These are phyloP conservation scores for Copidosoma aretas DNA, from an alignment of 2,888 invertebrate genomes.

Conservation along the genomic window DNA sequence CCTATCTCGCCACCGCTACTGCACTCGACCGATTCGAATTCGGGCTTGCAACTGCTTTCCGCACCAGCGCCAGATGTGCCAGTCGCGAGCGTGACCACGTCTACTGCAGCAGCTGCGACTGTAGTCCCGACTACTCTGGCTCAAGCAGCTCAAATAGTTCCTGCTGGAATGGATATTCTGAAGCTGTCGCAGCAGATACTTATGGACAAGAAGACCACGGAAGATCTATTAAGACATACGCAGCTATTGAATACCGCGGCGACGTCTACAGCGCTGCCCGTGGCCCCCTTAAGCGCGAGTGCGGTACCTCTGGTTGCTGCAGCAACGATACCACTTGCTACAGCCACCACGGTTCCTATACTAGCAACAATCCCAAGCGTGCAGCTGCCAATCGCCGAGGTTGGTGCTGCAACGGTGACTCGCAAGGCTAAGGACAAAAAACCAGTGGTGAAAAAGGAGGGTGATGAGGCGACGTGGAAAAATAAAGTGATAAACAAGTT, in stretches of 20 bases:
- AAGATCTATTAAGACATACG: slow-evolving; percentile 31
- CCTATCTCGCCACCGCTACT: slow-evolving; percentile 17
- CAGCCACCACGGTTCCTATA: neutral
- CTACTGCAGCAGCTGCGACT: neutral
- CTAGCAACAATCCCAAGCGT: neutral
- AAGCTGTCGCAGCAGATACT: slow-evolving; percentile 37
- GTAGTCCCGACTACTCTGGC: neutral
- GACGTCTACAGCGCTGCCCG: neutral
- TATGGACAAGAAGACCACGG: slow-evolving; percentile 37
- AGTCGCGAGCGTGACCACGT: neutral
- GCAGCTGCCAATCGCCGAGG: neutral
- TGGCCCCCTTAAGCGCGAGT: neutral
- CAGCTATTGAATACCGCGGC: slow-evolving; percentile 24
- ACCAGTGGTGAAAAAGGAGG: neutral
- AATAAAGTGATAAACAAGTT: slow-evolving; percentile 57
- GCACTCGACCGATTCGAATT: slow-evolving; percentile 20
- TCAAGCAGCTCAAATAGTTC: slow-evolving; percentile 11
- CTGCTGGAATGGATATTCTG: slow-evolving; percentile 31
- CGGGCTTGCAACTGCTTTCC: neutral
- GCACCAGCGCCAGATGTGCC: neutral
- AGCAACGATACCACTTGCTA: slow-evolving; percentile 1
- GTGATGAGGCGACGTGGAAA: slow-evolving; percentile 50
- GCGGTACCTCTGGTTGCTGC: slow-evolving; percentile 1
- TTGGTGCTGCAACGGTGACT: neutral
- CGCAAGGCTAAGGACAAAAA: slow-evolving; percentile 11